phyloP scores from a whole-genome alignment of 2,888 invertebrate species.

The Pseudolycoriella hygida region DNA sequence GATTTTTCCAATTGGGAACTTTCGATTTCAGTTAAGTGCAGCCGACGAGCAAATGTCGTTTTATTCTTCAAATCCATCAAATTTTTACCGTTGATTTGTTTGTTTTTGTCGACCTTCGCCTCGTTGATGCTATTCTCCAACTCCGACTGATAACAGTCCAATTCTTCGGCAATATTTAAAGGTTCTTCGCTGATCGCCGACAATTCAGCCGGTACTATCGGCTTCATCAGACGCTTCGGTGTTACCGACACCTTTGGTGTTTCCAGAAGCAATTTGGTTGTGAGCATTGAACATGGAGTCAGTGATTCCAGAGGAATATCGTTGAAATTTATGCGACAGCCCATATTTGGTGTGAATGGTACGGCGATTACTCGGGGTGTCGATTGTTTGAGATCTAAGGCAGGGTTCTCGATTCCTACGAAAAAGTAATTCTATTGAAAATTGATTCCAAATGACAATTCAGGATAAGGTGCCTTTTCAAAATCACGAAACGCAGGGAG shows the following conservation, averaged over 20 bases:
- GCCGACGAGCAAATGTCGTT: conserved; percentile 5
- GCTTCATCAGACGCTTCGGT: conserved; percentile 11
- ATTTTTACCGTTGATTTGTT: conserved; percentile 3
- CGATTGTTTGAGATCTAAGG: conserved; percentile 10
- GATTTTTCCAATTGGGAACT: background rate
- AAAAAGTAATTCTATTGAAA: too few relatives aligned
- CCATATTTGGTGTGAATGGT: conserved; percentile 24
- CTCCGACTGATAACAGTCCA: conserved; percentile 27
- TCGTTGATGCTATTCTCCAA: conserved; percentile 30
- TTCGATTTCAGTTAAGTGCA: background rate
- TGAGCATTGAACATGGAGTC: conserved; percentile 23
- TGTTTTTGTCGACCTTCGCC: conserved; percentile 18
- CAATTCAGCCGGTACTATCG: conserved; percentile 13
- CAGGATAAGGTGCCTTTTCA: too few relatives aligned
- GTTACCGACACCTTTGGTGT: conserved; percentile 7
- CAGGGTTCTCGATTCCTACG: conserved; percentile 15
- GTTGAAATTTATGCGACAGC: conserved; percentile 25
- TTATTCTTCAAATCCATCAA: conserved; percentile 7
- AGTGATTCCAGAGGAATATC: conserved; percentile 14
- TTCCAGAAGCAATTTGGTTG: conserved; percentile 24
- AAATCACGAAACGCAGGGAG: too few relatives aligned
- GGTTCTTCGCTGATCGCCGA: conserved; percentile 23
- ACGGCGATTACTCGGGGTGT: conserved; percentile 20
- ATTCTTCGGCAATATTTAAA: conserved; percentile 26
- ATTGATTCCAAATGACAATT: too few relatives aligned